phyloP scores from a whole-genome alignment of 2,797 vertebrate genomes.

The Pseudochirops corinnae region DNA sequence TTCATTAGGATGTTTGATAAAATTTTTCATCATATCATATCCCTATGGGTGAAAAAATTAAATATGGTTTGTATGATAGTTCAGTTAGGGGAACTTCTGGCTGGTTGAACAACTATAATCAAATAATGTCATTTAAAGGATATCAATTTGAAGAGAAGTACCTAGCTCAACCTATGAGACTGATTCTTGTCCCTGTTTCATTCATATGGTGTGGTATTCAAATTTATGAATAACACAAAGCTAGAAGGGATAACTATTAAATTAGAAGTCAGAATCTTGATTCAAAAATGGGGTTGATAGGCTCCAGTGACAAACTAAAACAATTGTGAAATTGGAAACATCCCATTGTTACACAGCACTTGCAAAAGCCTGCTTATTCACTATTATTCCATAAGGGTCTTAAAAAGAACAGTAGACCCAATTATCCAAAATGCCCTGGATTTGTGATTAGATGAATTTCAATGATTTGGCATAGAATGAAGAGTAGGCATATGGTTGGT shows the following conservation, averaged over 20 bases:
- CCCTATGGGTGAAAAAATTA: neutral
- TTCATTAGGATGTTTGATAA: conserved; percentile 47
- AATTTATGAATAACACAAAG: neutral
- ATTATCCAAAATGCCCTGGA: neutral
- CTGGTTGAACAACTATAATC: neutral
- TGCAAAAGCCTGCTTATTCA: neutral
- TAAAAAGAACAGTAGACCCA: neutral
- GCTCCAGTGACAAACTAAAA: neutral
- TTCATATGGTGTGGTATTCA: neutral
- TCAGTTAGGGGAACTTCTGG: neutral
- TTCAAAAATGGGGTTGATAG: neutral
- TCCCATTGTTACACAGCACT: neutral
- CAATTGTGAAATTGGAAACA: neutral
- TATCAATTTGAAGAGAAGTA: neutral
- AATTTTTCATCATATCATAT: conserved; percentile 30
- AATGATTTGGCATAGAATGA: neutral
- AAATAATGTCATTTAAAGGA: neutral
- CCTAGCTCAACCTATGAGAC: neutral
- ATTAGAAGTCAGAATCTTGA: neutral
- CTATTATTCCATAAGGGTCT: neutral
- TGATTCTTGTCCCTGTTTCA: neutral
- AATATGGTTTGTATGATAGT: neutral
- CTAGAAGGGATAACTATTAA: neutral
- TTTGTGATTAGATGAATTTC: neutral
- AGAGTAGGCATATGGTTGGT: neutral